These are phyloP conservation scores for Cryptocephalus primarius DNA, from an alignment of 2,888 invertebrate genomes.

Conservation along the genomic window DNA sequence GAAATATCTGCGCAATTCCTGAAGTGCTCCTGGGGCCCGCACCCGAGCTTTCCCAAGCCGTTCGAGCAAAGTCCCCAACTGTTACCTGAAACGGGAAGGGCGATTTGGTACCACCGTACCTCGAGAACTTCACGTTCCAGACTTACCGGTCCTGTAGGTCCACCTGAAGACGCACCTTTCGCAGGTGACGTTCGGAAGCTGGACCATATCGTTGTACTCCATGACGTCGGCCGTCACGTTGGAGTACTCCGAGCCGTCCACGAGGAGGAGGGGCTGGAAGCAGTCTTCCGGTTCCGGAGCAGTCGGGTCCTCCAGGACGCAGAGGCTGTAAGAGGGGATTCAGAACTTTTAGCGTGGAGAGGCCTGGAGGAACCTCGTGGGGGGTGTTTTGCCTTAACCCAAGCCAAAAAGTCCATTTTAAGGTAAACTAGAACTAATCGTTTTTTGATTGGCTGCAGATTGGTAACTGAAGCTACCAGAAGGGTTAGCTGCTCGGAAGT, in stretches of 20 bases:
- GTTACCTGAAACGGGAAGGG: constrained; percentile 24
- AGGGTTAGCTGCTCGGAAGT: too few species aligned
- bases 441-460: too few species aligned
- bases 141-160: constrained; percentile 31
- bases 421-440: too few species aligned
- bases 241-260: constrained; percentile 23
- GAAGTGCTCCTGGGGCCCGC: constrained; percentile 33
- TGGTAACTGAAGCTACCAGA: too few species aligned
- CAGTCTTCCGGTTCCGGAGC: constrained; percentile 37
- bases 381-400: not conserved
- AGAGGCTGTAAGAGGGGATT: constrained; percentile 28
- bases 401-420: too few species aligned
- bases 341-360: not conserved
- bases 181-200: constrained; percentile 36
- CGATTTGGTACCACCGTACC: not conserved
- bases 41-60: constrained; percentile 23
- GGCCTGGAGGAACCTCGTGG: constrained; percentile 1
- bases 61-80: constrained; percentile 29
- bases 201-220: constrained; percentile 14
- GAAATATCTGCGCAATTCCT: constrained; percentile 29
- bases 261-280: constrained; percentile 29
- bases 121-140: not conserved
- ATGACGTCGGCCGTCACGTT: constrained; percentile 1
- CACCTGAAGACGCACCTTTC: constrained; percentile 41
- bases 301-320: constrained; percentile 25